phyloP scores from a whole-genome alignment of 2,113 vertebrate species.

The Bos javanicus region DNA sequence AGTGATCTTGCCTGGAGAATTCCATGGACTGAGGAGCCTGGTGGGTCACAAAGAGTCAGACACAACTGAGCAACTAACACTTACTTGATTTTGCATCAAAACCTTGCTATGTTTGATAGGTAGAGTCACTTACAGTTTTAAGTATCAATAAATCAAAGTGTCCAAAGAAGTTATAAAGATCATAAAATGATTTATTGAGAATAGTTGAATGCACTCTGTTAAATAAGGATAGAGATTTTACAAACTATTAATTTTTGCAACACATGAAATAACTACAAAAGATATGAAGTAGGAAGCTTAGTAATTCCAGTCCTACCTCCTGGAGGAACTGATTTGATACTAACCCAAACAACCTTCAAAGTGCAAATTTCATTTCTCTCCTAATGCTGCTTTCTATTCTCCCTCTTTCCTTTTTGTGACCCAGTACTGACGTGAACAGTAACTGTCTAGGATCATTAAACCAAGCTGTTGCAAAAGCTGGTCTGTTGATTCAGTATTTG shows the following conservation, averaged over 20 bases:
- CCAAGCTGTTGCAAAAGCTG: constrained; percentile 45
- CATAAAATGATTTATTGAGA: background rate
- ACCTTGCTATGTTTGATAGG: background rate
- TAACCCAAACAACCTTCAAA: background rate
- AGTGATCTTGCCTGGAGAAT: background rate
- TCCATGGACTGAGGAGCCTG: background rate
- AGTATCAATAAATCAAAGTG: background rate
- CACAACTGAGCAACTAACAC: background rate
- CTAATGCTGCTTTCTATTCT: background rate
- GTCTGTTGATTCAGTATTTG: constrained; percentile 59
- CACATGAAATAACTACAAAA: background rate
- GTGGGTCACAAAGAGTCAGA: background rate
- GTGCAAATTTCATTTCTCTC: background rate
- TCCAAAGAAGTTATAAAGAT: background rate
- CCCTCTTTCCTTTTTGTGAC: background rate
- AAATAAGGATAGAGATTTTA: background rate
- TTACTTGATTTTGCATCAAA: background rate
- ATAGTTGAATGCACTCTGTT: background rate
- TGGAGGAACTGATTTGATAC: background rate
- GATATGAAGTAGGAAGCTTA: background rate
- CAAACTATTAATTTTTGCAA: background rate
- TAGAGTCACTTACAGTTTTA: background rate
- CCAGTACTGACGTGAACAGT: background rate
- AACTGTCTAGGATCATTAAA: constrained; percentile 24
- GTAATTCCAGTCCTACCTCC: background rate